A percentile compares a stretch with the other conserved stretches of the same genome.
Evolutionary conservation across 2,113 vertebrate species (phyloP).

Genomic region (Catharus minimus): DNA sequence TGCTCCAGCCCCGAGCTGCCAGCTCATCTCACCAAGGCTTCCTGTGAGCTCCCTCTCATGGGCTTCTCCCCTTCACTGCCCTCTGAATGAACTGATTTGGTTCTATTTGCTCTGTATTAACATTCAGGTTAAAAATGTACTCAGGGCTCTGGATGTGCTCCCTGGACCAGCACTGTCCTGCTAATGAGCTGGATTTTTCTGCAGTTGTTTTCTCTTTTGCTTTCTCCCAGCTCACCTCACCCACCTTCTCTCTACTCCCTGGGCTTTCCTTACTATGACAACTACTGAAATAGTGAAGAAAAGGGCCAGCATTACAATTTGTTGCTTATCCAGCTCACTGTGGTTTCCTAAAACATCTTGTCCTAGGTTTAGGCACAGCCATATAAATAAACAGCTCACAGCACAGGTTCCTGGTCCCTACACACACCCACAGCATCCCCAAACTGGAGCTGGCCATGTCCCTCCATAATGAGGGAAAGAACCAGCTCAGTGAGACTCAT

Average conservation of each 20-base stretch:
- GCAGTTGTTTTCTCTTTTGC: neutral
- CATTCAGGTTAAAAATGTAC: neutral
- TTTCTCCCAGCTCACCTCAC: neutral
- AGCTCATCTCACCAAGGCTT: neutral
- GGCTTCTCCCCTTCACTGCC: neutral
- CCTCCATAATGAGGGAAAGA: fast-evolving
- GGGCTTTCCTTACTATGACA: neutral
- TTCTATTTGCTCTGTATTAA: neutral
- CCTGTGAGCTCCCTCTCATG: neutral
- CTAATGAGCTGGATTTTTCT: neutral
- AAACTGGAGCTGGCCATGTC: neutral
- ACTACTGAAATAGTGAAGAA: neutral
- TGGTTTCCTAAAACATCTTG: neutral
- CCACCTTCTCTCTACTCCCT: neutral
- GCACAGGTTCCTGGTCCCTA: neutral
- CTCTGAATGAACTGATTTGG: neutral
- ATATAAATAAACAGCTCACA: neutral
- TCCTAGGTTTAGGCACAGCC: neutral
- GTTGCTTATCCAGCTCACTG: neutral
- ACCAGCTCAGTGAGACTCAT: neutral
- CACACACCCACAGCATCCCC: neutral
- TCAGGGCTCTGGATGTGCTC: fast-evolving
- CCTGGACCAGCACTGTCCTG: neutral
- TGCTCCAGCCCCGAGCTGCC: neutral
- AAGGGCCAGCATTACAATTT: fast-evolving